These are phyloP conservation scores for Ferrisia virgata DNA, from an alignment of 2,888 invertebrate genomes.

Conservation along the genomic window DNA sequence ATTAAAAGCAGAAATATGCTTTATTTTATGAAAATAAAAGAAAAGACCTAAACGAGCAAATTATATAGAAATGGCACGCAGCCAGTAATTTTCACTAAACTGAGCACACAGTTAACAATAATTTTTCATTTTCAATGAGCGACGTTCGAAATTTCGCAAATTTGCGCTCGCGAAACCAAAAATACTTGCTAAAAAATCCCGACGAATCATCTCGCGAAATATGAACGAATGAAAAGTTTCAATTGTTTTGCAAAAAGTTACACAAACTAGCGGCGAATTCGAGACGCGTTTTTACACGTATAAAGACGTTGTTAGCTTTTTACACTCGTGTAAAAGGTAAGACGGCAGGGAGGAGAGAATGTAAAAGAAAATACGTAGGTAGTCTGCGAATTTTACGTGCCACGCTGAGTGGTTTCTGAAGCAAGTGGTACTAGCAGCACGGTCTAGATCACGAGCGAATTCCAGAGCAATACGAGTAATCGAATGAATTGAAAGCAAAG, in stretches of 20 bases:
- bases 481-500: neutral
- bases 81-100: constrained; percentile 34
- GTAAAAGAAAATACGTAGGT: neutral
- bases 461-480: neutral
- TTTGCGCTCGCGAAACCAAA: neutral
- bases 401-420: too few relatives aligned
- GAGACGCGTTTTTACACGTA: neutral
- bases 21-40: constrained; percentile 30
- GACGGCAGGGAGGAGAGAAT: neutral
- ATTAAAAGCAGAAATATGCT: constrained; percentile 41
- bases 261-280: neutral
- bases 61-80: constrained; percentile 29
- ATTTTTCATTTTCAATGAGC: constrained; percentile 35
- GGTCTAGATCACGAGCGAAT: too few relatives aligned
- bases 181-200: neutral
- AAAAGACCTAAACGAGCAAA: constrained; percentile 14
- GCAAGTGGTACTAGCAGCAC: too few relatives aligned
- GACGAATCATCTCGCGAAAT: neutral
- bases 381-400: neutral
- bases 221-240: neutral
- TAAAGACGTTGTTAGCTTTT: neutral
- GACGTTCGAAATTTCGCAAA: constrained; percentile 3
- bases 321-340: too few relatives aligned
- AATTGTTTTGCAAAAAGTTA: constrained; percentile 1
- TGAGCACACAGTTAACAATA: constrained; percentile 21